phyloP scores from a whole-genome alignment of 2,888 invertebrate species.

The Kuschelorhynchus macadamiae region DNA sequence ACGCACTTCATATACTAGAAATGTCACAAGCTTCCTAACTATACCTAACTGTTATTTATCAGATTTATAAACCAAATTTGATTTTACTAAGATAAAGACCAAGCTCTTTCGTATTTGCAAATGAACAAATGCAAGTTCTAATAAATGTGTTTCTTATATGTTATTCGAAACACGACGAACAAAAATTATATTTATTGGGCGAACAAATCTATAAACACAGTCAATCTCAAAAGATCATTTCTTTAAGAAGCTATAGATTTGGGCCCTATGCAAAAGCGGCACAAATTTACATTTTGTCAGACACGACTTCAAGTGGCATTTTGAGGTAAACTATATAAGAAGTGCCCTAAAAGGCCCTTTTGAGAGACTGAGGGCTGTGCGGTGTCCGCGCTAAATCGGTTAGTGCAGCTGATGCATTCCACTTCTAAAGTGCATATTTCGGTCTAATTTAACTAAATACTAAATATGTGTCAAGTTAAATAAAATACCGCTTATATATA shows the following conservation, averaged over 20 bases:
- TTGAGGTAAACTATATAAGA: slow-evolving; percentile 40
- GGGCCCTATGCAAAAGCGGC: slow-evolving; percentile 27
- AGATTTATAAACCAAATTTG: no score
- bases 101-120: no score
- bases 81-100: no score
- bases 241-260: slow-evolving; percentile 28
- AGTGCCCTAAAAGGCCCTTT: slow-evolving; percentile 32
- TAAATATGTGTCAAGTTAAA: no score
- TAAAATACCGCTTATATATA: slow-evolving; percentile 1
- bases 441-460: neutral
- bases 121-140: no score
- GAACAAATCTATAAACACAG: slow-evolving; percentile 9
- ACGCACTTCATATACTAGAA: no score
- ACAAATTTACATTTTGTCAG: slow-evolving; percentile 42
- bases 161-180: no score
- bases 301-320: slow-evolving; percentile 40
- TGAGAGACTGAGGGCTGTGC: slow-evolving; percentile 23
- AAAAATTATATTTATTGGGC: no score
- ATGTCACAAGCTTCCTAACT: no score
- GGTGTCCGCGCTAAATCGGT: slow-evolving; percentile 33
- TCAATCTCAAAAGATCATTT: slow-evolving; percentile 15
- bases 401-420: slow-evolving; percentile 26
- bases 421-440: slow-evolving; percentile 14
- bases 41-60: no score
- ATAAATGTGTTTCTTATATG: no score